Percentiles rank a stretch among this genome's conserved stretches.
Evolutionary conservation across 2,888 invertebrate species (phyloP).

Genomic region (Spisula solida): DNA sequence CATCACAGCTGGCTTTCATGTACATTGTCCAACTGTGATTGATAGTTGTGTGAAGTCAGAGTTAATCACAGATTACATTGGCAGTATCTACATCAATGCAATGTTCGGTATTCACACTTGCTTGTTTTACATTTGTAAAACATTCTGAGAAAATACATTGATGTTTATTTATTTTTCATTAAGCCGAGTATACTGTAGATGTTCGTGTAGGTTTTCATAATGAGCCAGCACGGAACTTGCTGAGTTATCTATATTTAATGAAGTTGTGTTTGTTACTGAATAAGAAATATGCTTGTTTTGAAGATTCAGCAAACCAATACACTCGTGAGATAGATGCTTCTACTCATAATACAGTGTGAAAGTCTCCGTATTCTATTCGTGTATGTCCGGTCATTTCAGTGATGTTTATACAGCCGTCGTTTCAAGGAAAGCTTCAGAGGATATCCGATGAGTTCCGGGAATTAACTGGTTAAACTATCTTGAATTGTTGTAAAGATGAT

Average conservation of each 20-base stretch:
- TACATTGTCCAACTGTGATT: neutral
- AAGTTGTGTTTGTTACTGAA: neutral
- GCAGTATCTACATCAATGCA: neutral
- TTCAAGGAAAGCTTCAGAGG: neutral
- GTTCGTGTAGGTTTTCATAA: neutral
- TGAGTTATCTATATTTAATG: constrained; percentile 11
- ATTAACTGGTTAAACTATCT: too few species aligned
- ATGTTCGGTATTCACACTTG: neutral
- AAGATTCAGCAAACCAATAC: neutral
- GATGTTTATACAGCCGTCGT: neutral
- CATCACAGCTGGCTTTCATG: neutral
- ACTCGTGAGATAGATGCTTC: neutral
- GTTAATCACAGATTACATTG: neutral
- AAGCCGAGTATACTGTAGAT: neutral
- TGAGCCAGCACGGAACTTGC: neutral
- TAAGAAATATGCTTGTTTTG: neutral
- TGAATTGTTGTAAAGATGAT: neutral
- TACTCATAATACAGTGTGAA: neutral
- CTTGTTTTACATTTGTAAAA: neutral
- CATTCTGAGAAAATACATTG: neutral
- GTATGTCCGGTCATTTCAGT: neutral
- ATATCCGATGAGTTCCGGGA: neutral
- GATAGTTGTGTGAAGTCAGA: neutral
- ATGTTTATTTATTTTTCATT: constrained; percentile 21
- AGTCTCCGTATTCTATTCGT: neutral